Evolutionary conservation across 2,113 vertebrate species (phyloP).

Genomic region (Grus americana): DNA sequence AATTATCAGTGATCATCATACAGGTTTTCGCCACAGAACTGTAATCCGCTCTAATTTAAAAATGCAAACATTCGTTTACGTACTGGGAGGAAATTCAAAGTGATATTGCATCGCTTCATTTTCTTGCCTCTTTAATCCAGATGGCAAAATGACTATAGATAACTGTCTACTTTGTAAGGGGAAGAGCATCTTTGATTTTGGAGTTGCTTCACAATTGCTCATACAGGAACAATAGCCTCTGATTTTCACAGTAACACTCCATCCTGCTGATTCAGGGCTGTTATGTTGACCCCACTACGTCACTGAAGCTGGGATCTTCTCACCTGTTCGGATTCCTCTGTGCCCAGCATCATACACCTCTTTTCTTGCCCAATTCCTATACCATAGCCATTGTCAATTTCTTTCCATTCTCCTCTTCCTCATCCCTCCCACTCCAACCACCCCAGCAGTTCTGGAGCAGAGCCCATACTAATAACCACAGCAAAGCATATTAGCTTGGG

Average conservation of each 20-base stretch:
- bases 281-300: background rate
- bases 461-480: background rate
- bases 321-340: background rate
- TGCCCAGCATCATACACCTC: background rate
- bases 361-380: background rate
- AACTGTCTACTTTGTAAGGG: background rate
- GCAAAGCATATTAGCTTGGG: background rate
- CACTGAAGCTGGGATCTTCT: background rate
- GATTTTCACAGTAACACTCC: background rate
- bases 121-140: background rate
- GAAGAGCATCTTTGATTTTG: background rate
- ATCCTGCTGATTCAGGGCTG: background rate
- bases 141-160: background rate
- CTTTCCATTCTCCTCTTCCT: background rate
- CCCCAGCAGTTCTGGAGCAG: background rate
- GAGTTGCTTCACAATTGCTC: background rate
- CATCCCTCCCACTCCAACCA: background rate
- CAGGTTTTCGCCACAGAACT: background rate
- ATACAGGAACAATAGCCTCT: background rate
- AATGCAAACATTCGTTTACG: background rate
- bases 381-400: background rate
- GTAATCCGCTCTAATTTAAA: background rate
- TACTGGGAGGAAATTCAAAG: background rate
- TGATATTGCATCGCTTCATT: background rate
- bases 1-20: background rate